phyloP scores from a whole-genome alignment of 2,113 vertebrate species.

The Anguilla rostrata region DNA sequence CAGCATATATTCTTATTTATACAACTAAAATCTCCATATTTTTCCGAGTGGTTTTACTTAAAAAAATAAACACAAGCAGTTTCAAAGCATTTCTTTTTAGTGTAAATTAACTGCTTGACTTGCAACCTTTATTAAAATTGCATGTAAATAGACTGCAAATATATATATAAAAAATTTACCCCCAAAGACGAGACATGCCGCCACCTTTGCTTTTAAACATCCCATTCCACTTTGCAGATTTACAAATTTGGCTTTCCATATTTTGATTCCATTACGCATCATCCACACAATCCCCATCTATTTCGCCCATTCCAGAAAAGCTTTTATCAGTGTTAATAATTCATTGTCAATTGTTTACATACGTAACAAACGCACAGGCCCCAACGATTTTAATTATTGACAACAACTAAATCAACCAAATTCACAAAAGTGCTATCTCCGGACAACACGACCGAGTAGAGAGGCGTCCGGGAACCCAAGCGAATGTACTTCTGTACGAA shows the following conservation, averaged over 20 bases:
- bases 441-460: background rate
- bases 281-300: slow-evolving; percentile 27
- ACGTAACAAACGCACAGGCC: slow-evolving; percentile 49
- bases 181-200: slow-evolving; percentile 2
- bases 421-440: background rate
- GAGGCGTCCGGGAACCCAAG: background rate
- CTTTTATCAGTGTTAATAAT: slow-evolving; percentile 60
- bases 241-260: slow-evolving; percentile 27
- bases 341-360: slow-evolving; percentile 58
- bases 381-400: slow-evolving; percentile 60
- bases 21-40: background rate
- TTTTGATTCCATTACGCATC: slow-evolving; percentile 42
- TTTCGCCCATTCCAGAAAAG: slow-evolving; percentile 38
- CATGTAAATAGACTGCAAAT: slow-evolving; percentile 4
- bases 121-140: slow-evolving; percentile 17
- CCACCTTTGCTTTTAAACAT: background rate
- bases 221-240: slow-evolving; percentile 8
- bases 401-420: slow-evolving; percentile 57
- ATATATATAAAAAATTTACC: background rate
- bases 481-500: background rate
- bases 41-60: background rate
- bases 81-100: background rate
- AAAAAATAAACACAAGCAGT: background rate
- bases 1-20: background rate
- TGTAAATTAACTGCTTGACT: slow-evolving; percentile 1